Percentiles rank a stretch among this genome's conserved stretches.
Conservation (phyloP, 1,140 invertebrate species). For the Sinonovacula constricta region DNA sequence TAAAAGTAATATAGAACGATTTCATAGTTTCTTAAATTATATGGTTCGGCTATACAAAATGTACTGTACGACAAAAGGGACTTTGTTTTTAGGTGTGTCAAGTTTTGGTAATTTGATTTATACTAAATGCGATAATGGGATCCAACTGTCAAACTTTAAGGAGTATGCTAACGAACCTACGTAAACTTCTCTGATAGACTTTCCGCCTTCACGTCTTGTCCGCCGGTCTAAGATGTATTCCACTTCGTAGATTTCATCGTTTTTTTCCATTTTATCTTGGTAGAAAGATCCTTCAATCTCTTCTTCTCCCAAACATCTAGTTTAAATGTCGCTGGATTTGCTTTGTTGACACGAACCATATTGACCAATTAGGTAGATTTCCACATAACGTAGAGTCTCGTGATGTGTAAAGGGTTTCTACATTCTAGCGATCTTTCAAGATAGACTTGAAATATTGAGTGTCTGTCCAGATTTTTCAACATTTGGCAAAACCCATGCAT, state of each 20-base stretch:
- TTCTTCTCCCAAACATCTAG: not conserved
- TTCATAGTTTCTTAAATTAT: too few relatives aligned
- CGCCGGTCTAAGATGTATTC: not conserved
- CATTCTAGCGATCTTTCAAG: conserved; percentile 10
- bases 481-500: not conserved
- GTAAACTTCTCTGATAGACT: not conserved
- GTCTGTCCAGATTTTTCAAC: not conserved
- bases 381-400: conserved; percentile 10
- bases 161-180: not conserved
- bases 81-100: not conserved
- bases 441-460: not conserved
- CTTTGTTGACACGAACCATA: too few relatives aligned
- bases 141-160: not conserved
- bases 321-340: not conserved
- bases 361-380: too few relatives aligned
- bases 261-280: not conserved
- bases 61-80: not conserved
- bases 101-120: not conserved
- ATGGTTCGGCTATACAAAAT: not conserved
- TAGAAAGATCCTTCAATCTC: not conserved
- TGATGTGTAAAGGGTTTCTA: conserved; percentile 31
- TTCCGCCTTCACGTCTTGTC: not conserved
- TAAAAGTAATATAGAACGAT: not conserved
- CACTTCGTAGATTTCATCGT: not conserved
- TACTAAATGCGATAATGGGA: not conserved